Conservation (phyloP, 1,140 invertebrate genomes). For the Sitodiplosis mosellana region DNA sequence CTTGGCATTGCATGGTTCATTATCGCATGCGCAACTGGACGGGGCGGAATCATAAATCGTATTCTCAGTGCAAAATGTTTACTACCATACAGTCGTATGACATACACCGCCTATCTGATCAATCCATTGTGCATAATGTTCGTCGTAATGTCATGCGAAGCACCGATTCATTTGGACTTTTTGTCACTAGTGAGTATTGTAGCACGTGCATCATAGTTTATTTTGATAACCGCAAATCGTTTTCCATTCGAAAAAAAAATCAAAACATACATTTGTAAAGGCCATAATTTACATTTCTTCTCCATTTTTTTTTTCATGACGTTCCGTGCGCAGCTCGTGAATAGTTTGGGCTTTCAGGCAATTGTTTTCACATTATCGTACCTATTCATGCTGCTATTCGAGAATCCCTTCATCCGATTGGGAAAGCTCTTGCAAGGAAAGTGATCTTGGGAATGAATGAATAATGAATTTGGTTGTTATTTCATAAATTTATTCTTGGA, state of each 20-base stretch:
- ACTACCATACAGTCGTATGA: conserved; percentile 28
- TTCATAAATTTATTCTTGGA: too few relatives aligned
- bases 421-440: conserved; percentile 9
- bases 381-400: conserved; percentile 10
- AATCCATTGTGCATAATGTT: conserved; percentile 24
- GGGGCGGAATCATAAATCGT: conserved; percentile 24
- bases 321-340: conserved; percentile 9
- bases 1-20: conserved; percentile 29
- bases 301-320: neutral
- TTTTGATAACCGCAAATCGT: too few relatives aligned
- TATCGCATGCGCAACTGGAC: conserved; percentile 29
- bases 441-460: neutral
- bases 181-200: conserved; percentile 10
- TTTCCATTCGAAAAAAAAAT: neutral
- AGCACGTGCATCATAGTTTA: neutral
- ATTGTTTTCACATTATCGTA: conserved; percentile 10
- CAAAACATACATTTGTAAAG: neutral
- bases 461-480: too few relatives aligned
- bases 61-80: conserved; percentile 25
- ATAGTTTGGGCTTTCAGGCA: conserved; percentile 6
- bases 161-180: conserved; percentile 7
- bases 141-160: conserved; percentile 9
- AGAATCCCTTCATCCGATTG: conserved; percentile 14
- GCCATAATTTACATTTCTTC: neutral
- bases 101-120: conserved; percentile 29